These are phyloP conservation scores for Axinella damicornis DNA, from an alignment of 37 sponge, comb jelly and placozoan species.

Conservation along the genomic window DNA sequence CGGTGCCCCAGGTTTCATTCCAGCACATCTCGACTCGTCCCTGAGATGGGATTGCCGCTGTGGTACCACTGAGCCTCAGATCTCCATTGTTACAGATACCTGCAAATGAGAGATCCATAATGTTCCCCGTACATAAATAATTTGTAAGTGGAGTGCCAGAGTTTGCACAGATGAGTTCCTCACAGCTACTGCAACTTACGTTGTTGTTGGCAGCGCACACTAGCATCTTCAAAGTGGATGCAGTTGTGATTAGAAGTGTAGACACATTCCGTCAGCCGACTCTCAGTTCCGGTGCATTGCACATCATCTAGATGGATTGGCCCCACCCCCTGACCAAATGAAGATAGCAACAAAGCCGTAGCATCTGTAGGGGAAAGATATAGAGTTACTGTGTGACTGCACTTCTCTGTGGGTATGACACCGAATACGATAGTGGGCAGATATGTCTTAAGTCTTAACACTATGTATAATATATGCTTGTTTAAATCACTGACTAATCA, in stretches of 20 bases:
- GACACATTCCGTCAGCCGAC: not conserved
- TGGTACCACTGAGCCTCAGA: not conserved
- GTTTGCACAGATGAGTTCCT: not conserved
- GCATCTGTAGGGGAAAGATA: not conserved
- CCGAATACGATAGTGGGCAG: no score
- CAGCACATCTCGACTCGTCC: constrained; percentile 26
- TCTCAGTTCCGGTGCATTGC: constrained; percentile 38
- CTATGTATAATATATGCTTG: no score
- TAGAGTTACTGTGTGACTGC: no score
- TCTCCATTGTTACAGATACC: constrained; percentile 12
- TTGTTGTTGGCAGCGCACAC: constrained; percentile 8
- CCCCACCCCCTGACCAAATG: constrained; percentile 19
- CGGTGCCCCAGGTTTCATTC: constrained; percentile 24
- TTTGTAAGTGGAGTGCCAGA: not conserved
- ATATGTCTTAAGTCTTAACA: no score
- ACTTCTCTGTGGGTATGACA: no score
- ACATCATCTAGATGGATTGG: constrained; percentile 3
- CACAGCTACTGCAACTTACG: not conserved
- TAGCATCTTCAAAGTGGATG: constrained; percentile 28
- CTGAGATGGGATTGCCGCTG: not conserved
- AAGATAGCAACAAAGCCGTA: not conserved
- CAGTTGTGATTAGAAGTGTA: not conserved
- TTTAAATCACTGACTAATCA: no score
- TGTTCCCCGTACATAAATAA: not conserved
- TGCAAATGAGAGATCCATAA: not conserved